Percentiles rank a stretch among this genome's conserved stretches.
phyloP scores from a whole-genome alignment of 2,113 vertebrate species.

The Chloebia gouldiae region DNA sequence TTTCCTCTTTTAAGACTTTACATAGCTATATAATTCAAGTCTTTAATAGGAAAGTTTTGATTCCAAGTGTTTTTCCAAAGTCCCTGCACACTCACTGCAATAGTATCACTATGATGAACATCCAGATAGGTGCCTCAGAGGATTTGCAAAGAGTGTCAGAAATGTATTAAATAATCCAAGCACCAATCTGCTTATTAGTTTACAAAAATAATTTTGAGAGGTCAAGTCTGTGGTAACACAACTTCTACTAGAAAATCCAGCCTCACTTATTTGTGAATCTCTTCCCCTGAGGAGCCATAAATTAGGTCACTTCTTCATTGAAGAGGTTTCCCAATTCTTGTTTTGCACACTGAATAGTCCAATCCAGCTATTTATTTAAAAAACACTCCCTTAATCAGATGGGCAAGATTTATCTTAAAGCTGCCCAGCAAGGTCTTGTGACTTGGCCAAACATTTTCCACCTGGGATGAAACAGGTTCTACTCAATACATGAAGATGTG shows the following conservation, averaged over 20 bases:
- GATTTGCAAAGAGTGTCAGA: neutral
- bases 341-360: neutral
- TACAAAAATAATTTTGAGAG: neutral
- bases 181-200: neutral
- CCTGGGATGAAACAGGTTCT: neutral
- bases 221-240: neutral
- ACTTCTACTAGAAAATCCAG: neutral
- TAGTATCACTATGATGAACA: neutral
- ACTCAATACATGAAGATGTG: neutral
- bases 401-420: neutral
- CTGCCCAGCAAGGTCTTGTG: neutral
- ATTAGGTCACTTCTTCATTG: neutral
- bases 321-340: neutral
- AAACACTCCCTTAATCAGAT: neutral
- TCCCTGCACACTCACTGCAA: neutral
- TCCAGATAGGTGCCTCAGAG: neutral
- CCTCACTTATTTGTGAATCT: neutral
- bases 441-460: neutral
- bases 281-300: neutral
- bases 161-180: neutral
- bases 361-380: neutral
- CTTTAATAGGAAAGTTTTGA: neutral
- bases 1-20: neutral
- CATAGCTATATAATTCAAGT: neutral
- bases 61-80: neutral